phyloP scores from a whole-genome alignment of 2,797 vertebrate species.

The Tokudaia muenninki region DNA sequence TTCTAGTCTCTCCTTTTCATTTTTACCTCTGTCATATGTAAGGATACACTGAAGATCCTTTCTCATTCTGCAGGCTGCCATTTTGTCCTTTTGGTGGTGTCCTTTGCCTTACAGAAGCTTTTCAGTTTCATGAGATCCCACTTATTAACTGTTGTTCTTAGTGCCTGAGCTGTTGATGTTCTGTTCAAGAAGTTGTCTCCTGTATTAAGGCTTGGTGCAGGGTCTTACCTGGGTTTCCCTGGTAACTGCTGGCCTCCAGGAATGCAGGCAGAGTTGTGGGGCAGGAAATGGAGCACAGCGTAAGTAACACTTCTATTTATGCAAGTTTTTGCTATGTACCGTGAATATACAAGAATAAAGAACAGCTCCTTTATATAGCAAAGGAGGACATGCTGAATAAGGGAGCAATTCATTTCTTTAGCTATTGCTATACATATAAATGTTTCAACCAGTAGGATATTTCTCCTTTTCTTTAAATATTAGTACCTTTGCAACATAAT shows the following conservation, averaged over 20 bases:
- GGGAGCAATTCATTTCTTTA: neutral
- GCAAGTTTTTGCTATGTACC: neutral
- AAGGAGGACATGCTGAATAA: neutral
- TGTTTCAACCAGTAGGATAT: neutral
- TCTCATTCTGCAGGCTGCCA: neutral
- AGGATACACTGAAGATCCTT: neutral
- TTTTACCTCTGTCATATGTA: neutral
- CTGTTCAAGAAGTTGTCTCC: neutral
- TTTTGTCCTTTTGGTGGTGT: neutral
- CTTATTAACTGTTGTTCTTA: neutral
- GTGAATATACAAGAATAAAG: neutral
- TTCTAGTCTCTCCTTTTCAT: neutral
- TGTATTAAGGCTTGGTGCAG: neutral
- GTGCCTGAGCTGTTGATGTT: neutral
- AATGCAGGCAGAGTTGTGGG: neutral
- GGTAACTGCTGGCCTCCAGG: neutral
- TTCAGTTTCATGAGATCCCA: neutral
- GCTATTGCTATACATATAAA: neutral
- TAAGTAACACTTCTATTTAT: neutral
- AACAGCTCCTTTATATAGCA: neutral
- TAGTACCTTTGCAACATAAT: conserved; percentile 50
- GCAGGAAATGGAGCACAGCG: neutral
- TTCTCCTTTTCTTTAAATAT: neutral
- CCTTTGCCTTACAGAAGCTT: neutral
- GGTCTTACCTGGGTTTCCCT: neutral